These are phyloP conservation scores for Oophaga sylvatica DNA, from an alignment of 2,797 vertebrate species.

Conservation along the genomic window DNA sequence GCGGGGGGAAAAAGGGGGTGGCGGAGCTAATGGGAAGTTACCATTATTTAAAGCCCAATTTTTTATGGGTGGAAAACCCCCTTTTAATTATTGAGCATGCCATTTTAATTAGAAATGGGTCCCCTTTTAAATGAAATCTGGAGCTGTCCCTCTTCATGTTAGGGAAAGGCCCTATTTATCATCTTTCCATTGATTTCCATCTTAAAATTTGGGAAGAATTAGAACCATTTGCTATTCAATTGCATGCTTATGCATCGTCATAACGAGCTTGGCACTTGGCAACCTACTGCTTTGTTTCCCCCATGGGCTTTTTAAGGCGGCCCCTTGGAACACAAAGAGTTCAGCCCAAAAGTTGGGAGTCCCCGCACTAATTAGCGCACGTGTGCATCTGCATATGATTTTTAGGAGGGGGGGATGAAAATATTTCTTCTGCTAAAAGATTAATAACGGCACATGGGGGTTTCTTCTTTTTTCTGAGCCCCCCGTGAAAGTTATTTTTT, in stretches of 20 bases:
- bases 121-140: too few relatives aligned
- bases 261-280: not conserved
- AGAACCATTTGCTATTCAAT: not conserved
- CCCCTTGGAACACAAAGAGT: constrained; percentile 24
- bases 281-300: not conserved
- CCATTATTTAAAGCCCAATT: too few relatives aligned
- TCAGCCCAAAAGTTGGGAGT: constrained; percentile 7
- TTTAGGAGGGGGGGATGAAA: constrained; percentile 32
- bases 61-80: too few relatives aligned
- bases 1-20: too few relatives aligned
- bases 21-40: too few relatives aligned
- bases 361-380: constrained; percentile 32
- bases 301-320: not conserved
- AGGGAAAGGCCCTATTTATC: not conserved
- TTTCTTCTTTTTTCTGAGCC: constrained; percentile 38
- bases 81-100: too few relatives aligned
- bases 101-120: too few relatives aligned
- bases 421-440: constrained; percentile 54
- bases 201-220: not conserved
- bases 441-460: constrained; percentile 51
- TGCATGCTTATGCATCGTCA: not conserved
- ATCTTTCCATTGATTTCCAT: not conserved
- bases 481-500: constrained; percentile 36
- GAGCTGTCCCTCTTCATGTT: too few relatives aligned
- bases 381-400: constrained; percentile 45